These are phyloP conservation scores for Amiota minor DNA, from an alignment of 2,888 invertebrate species.

Conservation along the genomic window DNA sequence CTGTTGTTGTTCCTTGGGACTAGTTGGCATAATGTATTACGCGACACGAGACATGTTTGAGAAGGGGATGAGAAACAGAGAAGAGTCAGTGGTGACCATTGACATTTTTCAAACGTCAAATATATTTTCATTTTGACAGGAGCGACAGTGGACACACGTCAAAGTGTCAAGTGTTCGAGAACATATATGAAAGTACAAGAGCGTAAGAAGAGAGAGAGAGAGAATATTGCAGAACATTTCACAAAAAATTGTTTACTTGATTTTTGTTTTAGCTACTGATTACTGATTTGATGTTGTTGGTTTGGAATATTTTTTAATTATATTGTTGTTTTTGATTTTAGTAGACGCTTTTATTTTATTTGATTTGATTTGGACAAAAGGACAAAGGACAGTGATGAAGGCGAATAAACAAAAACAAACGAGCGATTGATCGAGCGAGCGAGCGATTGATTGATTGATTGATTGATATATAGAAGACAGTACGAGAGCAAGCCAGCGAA, in stretches of 20 bases:
- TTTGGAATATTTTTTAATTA: background rate
- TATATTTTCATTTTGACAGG: slow-evolving; percentile 31
- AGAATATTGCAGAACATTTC: slow-evolving; percentile 44
- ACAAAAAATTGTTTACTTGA: slow-evolving; percentile 38
- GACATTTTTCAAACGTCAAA: slow-evolving; percentile 24
- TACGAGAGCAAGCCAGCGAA: slow-evolving; percentile 40
- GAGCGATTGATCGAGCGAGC: slow-evolving; percentile 31
- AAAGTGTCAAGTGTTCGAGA: slow-evolving; percentile 29
- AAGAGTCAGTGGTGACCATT: slow-evolving; percentile 3
- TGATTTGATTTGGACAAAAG: background rate
- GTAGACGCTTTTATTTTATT: slow-evolving; percentile 20
- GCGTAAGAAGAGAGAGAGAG: slow-evolving; percentile 37
- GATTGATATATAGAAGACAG: slow-evolving; percentile 4
- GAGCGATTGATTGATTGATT: background rate
- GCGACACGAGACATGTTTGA: background rate
- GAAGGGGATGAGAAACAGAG: slow-evolving; percentile 1
- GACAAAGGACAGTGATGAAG: slow-evolving; percentile 23
- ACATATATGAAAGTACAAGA: slow-evolving; percentile 60
- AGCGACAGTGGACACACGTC: slow-evolving; percentile 24
- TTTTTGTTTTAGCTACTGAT: slow-evolving; percentile 27
- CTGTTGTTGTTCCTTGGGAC: slow-evolving; percentile 4
- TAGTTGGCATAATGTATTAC: background rate
- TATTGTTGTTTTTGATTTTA: slow-evolving; percentile 34
- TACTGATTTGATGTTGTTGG: slow-evolving; percentile 28
- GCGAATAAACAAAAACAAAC: slow-evolving; percentile 19